phyloP scores from a whole-genome alignment of 2,888 invertebrate genomes.

The Acronicta alni region DNA sequence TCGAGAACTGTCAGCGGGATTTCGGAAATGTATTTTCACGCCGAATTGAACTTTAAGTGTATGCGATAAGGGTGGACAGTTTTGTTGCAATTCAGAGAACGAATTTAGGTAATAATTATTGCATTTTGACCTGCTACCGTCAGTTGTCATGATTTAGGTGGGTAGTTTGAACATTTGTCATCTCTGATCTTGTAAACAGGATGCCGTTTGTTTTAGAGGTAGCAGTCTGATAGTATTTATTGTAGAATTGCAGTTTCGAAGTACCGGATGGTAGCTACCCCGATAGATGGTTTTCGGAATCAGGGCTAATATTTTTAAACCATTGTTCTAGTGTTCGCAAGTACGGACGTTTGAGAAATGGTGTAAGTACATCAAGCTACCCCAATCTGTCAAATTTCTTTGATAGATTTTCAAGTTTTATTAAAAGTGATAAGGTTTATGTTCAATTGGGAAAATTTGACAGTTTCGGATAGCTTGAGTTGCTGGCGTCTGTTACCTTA shows the following conservation, averaged over 20 bases:
- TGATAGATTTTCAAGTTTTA: too few relatives aligned
- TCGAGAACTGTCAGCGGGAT: slow-evolving; percentile 64
- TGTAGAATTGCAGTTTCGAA: slow-evolving; percentile 25
- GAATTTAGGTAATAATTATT: slow-evolving; percentile 68
- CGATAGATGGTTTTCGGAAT: neutral
- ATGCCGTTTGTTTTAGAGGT: slow-evolving; percentile 33
- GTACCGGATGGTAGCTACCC: neutral
- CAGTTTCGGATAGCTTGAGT: too few relatives aligned
- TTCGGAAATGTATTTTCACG: slow-evolving; percentile 38
- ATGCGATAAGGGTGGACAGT: slow-evolving; percentile 31
- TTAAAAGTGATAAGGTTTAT: too few relatives aligned
- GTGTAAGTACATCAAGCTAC: too few relatives aligned
- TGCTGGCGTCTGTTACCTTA: too few relatives aligned
- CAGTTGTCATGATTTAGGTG: slow-evolving; percentile 58
- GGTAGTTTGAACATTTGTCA: slow-evolving; percentile 47
- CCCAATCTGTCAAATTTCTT: too few relatives aligned
- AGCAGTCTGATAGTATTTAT: slow-evolving; percentile 26
- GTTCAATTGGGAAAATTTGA: too few relatives aligned
- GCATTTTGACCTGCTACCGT: slow-evolving; percentile 69
- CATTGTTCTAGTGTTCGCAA: neutral
- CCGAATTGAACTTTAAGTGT: slow-evolving; percentile 51
- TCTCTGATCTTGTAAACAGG: slow-evolving; percentile 40
- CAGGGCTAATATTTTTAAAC: neutral
- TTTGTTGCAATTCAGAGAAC: slow-evolving; percentile 61
- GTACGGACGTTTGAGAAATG: too few relatives aligned